A percentile compares a stretch with the other conserved stretches of the same genome.
phyloP scores from a whole-genome alignment of 2,113 vertebrate species.

The Dermatemys mawii region DNA sequence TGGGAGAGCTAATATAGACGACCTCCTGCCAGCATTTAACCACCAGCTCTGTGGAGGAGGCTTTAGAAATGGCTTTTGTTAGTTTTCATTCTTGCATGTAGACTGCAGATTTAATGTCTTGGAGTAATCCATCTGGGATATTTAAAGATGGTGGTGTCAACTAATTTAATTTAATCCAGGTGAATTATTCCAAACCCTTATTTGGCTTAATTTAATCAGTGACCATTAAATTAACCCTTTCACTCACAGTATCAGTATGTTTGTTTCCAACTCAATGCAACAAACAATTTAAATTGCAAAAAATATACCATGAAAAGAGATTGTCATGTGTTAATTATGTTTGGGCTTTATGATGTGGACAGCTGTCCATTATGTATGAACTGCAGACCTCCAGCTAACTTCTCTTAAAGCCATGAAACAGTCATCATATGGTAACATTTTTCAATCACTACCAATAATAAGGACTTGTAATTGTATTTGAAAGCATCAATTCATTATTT shows the following conservation, averaged over 20 bases:
- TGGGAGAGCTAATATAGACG: background rate
- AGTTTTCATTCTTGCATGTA: background rate
- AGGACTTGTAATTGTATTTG: too few relatives aligned
- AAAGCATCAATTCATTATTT: background rate
- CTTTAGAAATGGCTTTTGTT: background rate
- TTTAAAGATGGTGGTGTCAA: background rate
- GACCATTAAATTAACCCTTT: background rate
- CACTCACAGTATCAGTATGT: background rate
- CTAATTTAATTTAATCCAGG: background rate
- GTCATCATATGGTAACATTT: background rate
- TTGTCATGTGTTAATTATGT: background rate
- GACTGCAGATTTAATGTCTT: background rate
- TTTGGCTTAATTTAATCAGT: background rate
- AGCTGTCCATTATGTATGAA: background rate
- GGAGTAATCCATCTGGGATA: background rate
- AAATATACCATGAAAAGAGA: background rate
- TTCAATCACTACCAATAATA: background rate
- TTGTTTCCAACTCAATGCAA: background rate
- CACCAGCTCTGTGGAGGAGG: background rate
- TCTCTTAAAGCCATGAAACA: background rate
- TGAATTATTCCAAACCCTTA: background rate
- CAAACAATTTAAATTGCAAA: background rate
- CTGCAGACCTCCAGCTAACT: background rate
- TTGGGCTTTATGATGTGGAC: background rate
- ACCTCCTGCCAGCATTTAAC: background rate